Conservation (phyloP, 2,888 invertebrate species). For the Ischnura elegans region DNA sequence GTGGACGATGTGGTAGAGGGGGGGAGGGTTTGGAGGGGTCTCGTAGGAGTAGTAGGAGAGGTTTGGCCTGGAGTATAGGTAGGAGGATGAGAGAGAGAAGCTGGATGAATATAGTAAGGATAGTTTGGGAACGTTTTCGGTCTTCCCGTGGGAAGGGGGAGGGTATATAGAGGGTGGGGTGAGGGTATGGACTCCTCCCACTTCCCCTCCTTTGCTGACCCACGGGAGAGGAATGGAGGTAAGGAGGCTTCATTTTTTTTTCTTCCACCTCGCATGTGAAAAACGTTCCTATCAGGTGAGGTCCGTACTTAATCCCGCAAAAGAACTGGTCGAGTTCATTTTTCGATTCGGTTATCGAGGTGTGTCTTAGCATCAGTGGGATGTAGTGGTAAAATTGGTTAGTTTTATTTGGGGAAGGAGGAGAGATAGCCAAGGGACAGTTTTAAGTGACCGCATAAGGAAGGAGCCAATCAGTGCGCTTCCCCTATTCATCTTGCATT, state of each 20-base stretch:
- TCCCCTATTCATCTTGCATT: constrained; percentile 19
- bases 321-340: constrained; percentile 19
- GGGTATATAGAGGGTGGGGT: background rate
- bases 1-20: background rate
- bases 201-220: background rate
- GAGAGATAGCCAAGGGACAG: background rate
- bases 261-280: background rate
- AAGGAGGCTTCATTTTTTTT: background rate
- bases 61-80: background rate
- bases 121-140: background rate
- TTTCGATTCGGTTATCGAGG: constrained; percentile 22
- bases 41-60: background rate
- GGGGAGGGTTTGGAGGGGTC: background rate
- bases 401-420: background rate
- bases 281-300: constrained; percentile 29
- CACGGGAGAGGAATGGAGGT: background rate
- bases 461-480: background rate
- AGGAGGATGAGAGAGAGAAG: background rate
- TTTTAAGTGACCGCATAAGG: background rate
- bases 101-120: background rate
- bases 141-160: constrained; percentile 6
- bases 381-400: background rate
- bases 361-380: background rate
- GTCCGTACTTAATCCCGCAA: constrained; percentile 19
- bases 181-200: background rate